Conservation (phyloP, 2,888 invertebrate species). For the Drosophila acutilabella region DNA sequence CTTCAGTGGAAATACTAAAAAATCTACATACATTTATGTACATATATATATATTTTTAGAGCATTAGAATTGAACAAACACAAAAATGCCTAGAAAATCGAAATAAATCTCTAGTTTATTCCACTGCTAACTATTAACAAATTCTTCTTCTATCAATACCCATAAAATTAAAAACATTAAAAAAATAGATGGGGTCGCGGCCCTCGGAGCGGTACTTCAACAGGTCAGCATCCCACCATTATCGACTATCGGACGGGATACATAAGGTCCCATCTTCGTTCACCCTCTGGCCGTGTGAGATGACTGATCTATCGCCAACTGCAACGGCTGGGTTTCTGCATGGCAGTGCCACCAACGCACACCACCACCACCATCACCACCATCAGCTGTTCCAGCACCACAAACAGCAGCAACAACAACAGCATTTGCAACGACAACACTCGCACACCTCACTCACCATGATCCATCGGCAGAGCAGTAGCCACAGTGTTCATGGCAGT, state of each 20-base stretch:
- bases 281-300: conserved; percentile 96
- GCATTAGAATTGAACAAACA: conserved; percentile 59
- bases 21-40: conserved; percentile 29
- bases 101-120: conserved; percentile 6
- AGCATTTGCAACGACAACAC: conserved; percentile 74
- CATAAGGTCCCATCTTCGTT: conserved; percentile 95
- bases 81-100: conserved; percentile 57
- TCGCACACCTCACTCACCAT: conserved; percentile 75
- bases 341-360: conserved; percentile 68
- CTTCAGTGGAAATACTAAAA: not conserved
- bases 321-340: conserved; percentile 84
- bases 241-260: conserved; percentile 87
- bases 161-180: conserved; percentile 18
- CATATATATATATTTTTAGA: conserved; percentile 54
- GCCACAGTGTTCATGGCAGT: conserved; percentile 70
- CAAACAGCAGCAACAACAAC: conserved; percentile 66
- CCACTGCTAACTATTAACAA: conserved; percentile 37
- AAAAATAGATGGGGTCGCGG: conserved; percentile 92
- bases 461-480: conserved; percentile 75
- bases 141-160: conserved; percentile 36
- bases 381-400: conserved; percentile 66
- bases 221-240: conserved; percentile 85
- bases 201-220: conserved; percentile 86
- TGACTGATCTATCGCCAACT: conserved; percentile 88
- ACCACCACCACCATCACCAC: conserved; percentile 58